phyloP scores from a whole-genome alignment of 1,140 invertebrate genomes.

The Stenopsyche tienmushanensis region DNA sequence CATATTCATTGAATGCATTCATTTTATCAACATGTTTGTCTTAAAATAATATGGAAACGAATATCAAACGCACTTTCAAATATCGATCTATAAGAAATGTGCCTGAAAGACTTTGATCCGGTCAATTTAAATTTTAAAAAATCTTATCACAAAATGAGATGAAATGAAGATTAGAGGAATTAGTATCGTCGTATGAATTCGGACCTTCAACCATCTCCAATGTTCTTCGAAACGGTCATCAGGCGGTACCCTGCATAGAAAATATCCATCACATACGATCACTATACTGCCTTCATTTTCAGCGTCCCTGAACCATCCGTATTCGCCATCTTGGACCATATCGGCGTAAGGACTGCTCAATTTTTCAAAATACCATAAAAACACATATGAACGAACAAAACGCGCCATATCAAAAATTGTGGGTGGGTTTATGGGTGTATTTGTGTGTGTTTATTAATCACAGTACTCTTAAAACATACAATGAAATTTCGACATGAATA shows the following conservation, averaged over 20 bases:
- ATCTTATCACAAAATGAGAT: no score
- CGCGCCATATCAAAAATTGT: background rate
- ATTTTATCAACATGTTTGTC: no score
- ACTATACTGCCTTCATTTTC: conserved; percentile 54
- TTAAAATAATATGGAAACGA: no score
- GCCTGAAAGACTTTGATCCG: no score
- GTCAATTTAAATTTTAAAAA: no score
- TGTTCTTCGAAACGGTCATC: conserved; percentile 60
- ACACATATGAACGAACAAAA: background rate
- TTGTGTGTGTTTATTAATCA: no score
- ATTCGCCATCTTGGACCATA: conserved; percentile 41
- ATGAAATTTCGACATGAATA: no score
- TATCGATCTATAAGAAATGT: no score
- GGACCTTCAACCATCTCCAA: conserved; percentile 69
- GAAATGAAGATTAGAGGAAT: background rate
- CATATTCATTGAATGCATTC: no score
- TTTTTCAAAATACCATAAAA: conserved; percentile 10
- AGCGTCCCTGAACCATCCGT: conserved; percentile 48
- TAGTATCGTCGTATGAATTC: conserved; percentile 30
- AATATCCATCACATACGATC: conserved; percentile 59
- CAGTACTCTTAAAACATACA: no score
- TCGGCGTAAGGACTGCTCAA: conserved; percentile 10
- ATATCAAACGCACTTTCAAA: no score
- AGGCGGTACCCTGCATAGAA: conserved; percentile 61
- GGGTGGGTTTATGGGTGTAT: background rate